Conservation (phyloP, 2,797 vertebrate genomes). For the Zenarchopterus dispar region DNA sequence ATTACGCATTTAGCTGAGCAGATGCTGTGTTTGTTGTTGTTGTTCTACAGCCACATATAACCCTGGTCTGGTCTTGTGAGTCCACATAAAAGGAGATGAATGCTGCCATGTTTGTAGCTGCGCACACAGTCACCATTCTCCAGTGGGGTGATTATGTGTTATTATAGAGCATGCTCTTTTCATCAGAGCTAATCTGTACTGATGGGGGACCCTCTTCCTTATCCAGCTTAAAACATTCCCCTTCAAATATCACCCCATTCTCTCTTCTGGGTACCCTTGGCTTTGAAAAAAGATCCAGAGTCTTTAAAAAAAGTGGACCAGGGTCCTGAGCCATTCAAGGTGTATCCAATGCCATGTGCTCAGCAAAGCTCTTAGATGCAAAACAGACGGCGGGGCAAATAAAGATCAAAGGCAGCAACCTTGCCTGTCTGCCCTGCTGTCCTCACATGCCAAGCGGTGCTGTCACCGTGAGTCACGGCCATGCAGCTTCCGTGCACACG, state of each 20-base stretch:
- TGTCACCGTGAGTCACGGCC: constrained; percentile 77
- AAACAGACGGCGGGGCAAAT: constrained; percentile 83
- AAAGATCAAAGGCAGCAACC: constrained; percentile 84
- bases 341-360: constrained; percentile 82
- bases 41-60: constrained; percentile 55
- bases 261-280: constrained; percentile 63
- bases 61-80: constrained; percentile 54
- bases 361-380: constrained; percentile 83
- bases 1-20: constrained; percentile 12
- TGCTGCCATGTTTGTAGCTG: constrained; percentile 49
- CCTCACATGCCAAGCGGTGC: constrained; percentile 79
- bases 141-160: constrained; percentile 64
- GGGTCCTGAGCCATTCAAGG: constrained; percentile 77
- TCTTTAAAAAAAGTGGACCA: constrained; percentile 75
- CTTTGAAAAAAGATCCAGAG: constrained; percentile 82
- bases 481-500: constrained; percentile 52
- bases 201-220: constrained; percentile 55
- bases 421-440: constrained; percentile 72
- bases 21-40: constrained; percentile 28
- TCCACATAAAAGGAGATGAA: constrained; percentile 39
- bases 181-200: constrained; percentile 70
- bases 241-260: constrained; percentile 62
- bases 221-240: constrained; percentile 46
- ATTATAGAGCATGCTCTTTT: constrained; percentile 60
- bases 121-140: constrained; percentile 41